A percentile compares a stretch with the other conserved stretches of the same genome.
Conservation (phyloP, 2,113 vertebrate species). For the Sakesphorus luctuosus region DNA sequence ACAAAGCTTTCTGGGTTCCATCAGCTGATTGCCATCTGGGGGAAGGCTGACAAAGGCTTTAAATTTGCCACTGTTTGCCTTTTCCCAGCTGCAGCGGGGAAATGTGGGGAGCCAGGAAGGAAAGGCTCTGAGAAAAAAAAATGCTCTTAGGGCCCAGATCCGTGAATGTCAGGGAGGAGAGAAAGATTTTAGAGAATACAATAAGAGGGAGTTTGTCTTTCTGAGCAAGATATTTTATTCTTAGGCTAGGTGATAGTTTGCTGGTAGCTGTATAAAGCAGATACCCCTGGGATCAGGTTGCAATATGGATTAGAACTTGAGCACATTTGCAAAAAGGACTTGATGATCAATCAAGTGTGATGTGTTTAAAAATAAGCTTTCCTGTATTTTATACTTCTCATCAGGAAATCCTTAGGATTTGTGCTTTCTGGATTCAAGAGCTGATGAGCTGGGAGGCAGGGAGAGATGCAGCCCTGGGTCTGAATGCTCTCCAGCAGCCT, state of each 20-base stretch:
- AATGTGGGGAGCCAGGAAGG: neutral
- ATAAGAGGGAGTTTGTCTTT: neutral
- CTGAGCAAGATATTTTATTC: neutral
- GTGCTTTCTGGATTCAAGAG: neutral
- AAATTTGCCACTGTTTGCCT: slow-evolving; percentile 43
- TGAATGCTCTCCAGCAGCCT: neutral
- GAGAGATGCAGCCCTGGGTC: neutral
- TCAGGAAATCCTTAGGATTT: neutral
- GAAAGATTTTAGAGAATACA: neutral
- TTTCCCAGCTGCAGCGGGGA: slow-evolving; percentile 14
- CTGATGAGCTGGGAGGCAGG: neutral
- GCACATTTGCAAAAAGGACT: neutral
- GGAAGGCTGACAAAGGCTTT: slow-evolving; percentile 61
- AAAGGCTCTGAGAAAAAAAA: neutral
- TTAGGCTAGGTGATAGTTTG: neutral
- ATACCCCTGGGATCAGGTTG: neutral
- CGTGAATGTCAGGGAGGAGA: neutral
- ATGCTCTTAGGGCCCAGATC: neutral
- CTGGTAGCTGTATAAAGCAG: neutral
- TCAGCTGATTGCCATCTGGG: slow-evolving; percentile 62
- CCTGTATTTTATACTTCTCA: neutral
- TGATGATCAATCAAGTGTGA: neutral
- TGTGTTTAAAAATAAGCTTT: neutral
- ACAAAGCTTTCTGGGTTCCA: neutral
- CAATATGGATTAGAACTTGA: neutral